Evolutionary conservation across 2,888 invertebrate genomes (phyloP), one percentile per base, ranked within the genome.

Genomic region (Keiferia lycopersicella): DNA sequence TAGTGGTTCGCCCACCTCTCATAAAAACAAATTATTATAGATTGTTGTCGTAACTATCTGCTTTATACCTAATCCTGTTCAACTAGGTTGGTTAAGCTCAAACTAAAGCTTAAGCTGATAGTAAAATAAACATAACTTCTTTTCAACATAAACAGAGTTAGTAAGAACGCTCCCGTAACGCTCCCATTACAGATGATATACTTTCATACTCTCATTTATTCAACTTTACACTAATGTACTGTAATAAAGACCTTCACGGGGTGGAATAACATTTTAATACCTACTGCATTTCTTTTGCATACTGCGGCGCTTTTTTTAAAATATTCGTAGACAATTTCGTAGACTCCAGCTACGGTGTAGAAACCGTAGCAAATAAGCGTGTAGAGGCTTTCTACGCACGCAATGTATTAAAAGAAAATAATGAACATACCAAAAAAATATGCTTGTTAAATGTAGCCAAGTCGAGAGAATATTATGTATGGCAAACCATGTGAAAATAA

Each of bases 301-400:
- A 45, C 45, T n/a, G 45, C 16, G 16, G 45, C 45, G 16, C 16
- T 4, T 1, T 34, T 34, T 34, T 45, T 11, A 16, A 3, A 16
- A n/a, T 41, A 41, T 41, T 41, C 41, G 41, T 41, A 41, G 41
- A 14, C 41, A 14, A 14, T 41, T 14, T 45, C 45, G 45, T 45
- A 45, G 45, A n/a, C 45, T 45, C 3, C 16, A n/a, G n/a, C 45
- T 45, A 45, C 45, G 45, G 45, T 45, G 45, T 45, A 45, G 45
- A n/a, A n/a, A 1, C 16, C 45, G 45, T 45, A 45, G 45, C n/a
- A 45, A 45, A 0, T 45, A 45, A 4, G 11, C 4, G 16, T 8
- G 16, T 16, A 45, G n/a, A 45, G 7, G 3, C 6, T 4, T 0
- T 45, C n/a, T n/a, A 45, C 16, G 41, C 45, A 45, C 7, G 45